Conservation (phyloP, 2,113 vertebrate species). For the Epinephelus fuscoguttatus region DNA sequence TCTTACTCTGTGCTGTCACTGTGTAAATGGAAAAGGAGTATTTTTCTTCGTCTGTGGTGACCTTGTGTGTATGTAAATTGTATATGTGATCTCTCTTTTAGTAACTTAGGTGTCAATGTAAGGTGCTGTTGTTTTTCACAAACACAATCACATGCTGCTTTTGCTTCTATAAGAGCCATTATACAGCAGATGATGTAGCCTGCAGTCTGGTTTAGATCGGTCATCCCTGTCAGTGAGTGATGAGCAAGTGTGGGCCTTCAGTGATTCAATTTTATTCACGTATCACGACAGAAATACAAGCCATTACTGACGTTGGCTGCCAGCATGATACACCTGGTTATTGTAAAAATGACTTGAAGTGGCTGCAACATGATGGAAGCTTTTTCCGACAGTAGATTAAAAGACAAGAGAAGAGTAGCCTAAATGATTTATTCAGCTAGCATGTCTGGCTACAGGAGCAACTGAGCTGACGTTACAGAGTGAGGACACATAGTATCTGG, state of each 20-base stretch:
- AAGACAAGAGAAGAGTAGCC: not conserved
- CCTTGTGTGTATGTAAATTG: conserved; percentile 36
- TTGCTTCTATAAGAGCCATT: not conserved
- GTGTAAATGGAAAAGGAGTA: conserved; percentile 51
- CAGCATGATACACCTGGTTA: not conserved
- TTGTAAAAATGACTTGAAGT: not conserved
- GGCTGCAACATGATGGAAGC: not conserved
- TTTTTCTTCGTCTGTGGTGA: conserved; percentile 38
- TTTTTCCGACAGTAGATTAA: not conserved
- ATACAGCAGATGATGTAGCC: not conserved
- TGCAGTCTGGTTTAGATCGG: not conserved
- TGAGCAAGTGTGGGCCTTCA: not conserved
- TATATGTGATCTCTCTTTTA: conserved; percentile 27
- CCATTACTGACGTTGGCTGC: not conserved
- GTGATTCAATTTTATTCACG: not conserved
- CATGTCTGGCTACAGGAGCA: not conserved
- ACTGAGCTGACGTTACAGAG: no score
- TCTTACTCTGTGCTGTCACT: conserved; percentile 45
- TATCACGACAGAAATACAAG: not conserved
- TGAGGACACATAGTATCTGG: no score
- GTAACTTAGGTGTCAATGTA: not conserved
- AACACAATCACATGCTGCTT: not conserved
- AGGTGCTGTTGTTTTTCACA: not conserved
- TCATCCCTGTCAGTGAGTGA: not conserved
- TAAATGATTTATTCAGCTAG: not conserved